A percentile compares a stretch with the other conserved stretches of the same genome.
Conservation (phyloP, 2,797 vertebrate species). For the Chelon auratus region DNA sequence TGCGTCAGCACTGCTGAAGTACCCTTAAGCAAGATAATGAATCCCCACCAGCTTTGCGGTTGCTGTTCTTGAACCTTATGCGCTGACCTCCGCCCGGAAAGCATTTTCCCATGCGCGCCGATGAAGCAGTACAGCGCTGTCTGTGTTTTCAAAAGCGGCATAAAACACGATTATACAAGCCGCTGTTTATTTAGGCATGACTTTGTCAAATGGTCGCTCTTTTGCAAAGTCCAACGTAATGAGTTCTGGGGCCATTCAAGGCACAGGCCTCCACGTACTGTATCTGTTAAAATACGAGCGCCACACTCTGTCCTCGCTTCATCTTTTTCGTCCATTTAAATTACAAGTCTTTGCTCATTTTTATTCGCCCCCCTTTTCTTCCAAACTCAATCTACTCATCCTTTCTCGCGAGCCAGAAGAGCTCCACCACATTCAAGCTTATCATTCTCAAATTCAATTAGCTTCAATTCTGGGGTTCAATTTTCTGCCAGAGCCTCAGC, state of each 20-base stretch:
- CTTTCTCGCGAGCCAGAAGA: slow-evolving; percentile 57
- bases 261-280: slow-evolving; percentile 12
- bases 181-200: slow-evolving; percentile 57
- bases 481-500: slow-evolving; percentile 74
- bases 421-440: slow-evolving; percentile 71
- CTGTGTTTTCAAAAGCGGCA: slow-evolving; percentile 28
- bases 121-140: slow-evolving; percentile 10
- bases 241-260: slow-evolving; percentile 43
- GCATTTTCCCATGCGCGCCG: slow-evolving; percentile 5
- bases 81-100: slow-evolving; percentile 46
- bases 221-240: slow-evolving; percentile 60
- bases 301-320: slow-evolving; percentile 36
- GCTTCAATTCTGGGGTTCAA: slow-evolving; percentile 79
- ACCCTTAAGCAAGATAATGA: slow-evolving; percentile 23
- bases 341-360: slow-evolving; percentile 34
- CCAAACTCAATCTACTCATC: slow-evolving; percentile 39
- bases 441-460: slow-evolving; percentile 85
- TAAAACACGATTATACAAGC: slow-evolving; percentile 54
- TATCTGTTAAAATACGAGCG: slow-evolving; percentile 33
- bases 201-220: slow-evolving; percentile 39
- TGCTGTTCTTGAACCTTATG: slow-evolving; percentile 34
- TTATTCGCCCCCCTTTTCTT: slow-evolving; percentile 9
- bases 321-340: slow-evolving; percentile 61
- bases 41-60: slow-evolving; percentile 17
- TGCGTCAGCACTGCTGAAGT: neutral